A percentile compares a stretch with the other conserved stretches of the same genome.
Conservation (phyloP, 2,113 vertebrate genomes). For the Zootoca vivipara region DNA sequence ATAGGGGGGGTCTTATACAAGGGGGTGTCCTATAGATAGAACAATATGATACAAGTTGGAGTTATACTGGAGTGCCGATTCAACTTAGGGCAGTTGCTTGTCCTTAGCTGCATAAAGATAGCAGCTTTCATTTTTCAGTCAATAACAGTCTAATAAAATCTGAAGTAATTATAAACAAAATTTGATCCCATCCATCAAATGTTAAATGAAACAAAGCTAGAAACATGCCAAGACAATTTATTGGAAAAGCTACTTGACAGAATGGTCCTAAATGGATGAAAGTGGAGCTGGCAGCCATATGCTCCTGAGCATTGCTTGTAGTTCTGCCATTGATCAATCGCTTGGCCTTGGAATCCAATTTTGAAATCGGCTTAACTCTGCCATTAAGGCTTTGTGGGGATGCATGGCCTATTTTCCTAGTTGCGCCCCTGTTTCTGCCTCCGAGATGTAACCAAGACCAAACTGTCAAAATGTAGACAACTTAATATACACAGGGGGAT, state of each 20-base stretch:
- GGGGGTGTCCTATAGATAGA: too few relatives aligned
- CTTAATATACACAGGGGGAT: not conserved
- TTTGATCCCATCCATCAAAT: not conserved
- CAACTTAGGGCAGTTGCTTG: not conserved
- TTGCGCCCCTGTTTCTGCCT: not conserved
- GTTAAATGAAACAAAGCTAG: conserved; percentile 5
- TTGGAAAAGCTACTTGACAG: not conserved
- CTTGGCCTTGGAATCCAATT: not conserved
- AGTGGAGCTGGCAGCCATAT: not conserved
- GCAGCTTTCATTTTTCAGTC: not conserved
- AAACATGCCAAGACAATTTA: not conserved
- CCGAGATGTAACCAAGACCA: not conserved
- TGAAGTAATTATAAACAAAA: conserved; percentile 2
- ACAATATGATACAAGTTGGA: too few relatives aligned
- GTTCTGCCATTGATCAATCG: not conserved
- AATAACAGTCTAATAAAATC: conserved; percentile 4
- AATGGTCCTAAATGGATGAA: not conserved
- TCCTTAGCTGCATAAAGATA: not conserved
- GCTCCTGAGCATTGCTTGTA: not conserved
- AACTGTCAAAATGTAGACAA: not conserved
- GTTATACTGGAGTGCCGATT: not conserved
- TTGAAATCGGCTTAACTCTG: not conserved
- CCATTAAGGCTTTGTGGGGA: not conserved
- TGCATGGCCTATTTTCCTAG: not conserved
- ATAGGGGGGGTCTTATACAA: too few relatives aligned